Percentiles rank a stretch among this genome's conserved stretches.
Conservation (phyloP, 2,888 invertebrate genomes). For the Melitaea athalia region DNA sequence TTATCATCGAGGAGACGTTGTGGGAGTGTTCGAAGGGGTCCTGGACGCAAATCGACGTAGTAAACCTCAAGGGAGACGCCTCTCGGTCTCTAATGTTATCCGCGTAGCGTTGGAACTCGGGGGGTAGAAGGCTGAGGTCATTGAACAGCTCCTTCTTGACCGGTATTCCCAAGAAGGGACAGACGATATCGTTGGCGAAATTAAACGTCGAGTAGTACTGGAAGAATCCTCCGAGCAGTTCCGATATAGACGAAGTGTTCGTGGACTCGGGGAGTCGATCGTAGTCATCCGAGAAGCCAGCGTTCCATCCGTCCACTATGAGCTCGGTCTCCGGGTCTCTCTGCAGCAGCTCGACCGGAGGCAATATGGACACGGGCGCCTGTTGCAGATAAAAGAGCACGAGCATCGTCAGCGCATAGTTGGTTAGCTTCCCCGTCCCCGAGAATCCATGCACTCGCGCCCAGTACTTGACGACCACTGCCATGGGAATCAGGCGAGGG, state of each 20-base stretch:
- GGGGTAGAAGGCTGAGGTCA: conserved; percentile 49
- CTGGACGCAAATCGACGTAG: conserved; percentile 82
- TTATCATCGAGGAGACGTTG: conserved; percentile 77
- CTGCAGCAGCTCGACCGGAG: conserved; percentile 80
- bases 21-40: conserved; percentile 86
- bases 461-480: conserved; percentile 89
- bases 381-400: conserved; percentile 88
- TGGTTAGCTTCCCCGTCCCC: conserved; percentile 83
- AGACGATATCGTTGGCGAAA: conserved; percentile 82
- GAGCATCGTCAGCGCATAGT: conserved; percentile 86
- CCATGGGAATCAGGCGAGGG: conserved; percentile 80
- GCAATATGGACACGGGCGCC: conserved; percentile 73
- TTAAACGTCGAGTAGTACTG: conserved; percentile 84
- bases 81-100: conserved; percentile 49
- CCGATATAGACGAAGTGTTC: conserved; percentile 62
- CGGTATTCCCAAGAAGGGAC: conserved; percentile 83
- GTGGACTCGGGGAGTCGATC: conserved; percentile 48
- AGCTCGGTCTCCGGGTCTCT: conserved; percentile 47
- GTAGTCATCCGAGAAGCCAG: conserved; percentile 72
- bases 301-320: conserved; percentile 83
- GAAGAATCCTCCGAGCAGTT: conserved; percentile 86
- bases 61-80: conserved; percentile 56
- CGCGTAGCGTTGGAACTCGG: conserved; percentile 71
- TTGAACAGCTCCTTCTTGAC: conserved; percentile 70
- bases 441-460: conserved; percentile 83